phyloP scores from a whole-genome alignment of 2,113 vertebrate genomes.

The Tragelaphus scriptus region DNA sequence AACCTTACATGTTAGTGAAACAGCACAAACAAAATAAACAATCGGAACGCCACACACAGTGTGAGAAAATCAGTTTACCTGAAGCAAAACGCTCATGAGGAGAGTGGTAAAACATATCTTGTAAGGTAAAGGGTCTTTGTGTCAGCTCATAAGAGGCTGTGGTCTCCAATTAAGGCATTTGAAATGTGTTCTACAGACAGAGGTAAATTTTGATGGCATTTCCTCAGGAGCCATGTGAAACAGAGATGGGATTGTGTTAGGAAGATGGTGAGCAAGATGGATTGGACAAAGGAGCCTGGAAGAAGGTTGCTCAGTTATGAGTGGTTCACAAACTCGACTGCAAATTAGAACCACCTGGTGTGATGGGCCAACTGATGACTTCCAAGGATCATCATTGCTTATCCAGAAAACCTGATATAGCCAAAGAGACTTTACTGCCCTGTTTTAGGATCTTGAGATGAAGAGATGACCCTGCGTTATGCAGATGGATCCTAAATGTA shows the following conservation, averaged over 20 bases:
- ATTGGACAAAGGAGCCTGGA: neutral
- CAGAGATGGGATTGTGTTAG: neutral
- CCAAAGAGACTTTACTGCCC: neutral
- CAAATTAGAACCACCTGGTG: neutral
- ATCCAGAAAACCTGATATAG: neutral
- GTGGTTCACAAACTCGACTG: neutral
- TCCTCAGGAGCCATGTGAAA: neutral
- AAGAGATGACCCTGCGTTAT: neutral
- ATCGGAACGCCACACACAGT: neutral
- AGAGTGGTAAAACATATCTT: neutral
- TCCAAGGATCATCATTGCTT: neutral
- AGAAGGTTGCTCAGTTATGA: neutral
- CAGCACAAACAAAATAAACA: neutral
- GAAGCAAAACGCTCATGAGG: neutral
- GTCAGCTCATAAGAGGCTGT: neutral
- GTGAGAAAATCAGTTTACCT: neutral
- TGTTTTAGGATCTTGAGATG: neutral
- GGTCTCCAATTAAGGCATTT: neutral
- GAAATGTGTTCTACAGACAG: neutral
- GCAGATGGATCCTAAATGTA: neutral
- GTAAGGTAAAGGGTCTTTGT: neutral
- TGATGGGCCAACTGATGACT: neutral
- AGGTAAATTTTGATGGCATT: neutral
- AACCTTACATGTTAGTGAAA: neutral
- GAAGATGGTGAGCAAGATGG: neutral